Conservation (phyloP, 2,113 vertebrate species). For the Pelvicachromis taeniatus region DNA sequence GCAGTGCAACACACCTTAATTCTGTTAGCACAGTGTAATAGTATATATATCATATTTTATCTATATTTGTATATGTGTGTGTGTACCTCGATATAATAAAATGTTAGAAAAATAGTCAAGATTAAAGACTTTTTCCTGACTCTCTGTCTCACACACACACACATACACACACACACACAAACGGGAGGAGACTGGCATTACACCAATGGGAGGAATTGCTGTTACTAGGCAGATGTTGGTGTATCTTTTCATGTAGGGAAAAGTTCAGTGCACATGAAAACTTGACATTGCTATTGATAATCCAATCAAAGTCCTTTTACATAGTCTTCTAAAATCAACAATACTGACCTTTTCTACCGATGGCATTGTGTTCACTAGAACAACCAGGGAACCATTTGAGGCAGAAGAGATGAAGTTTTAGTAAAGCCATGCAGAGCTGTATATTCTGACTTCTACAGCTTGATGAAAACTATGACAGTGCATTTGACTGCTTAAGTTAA, state of each 20-base stretch:
- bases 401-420: neutral
- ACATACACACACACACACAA: slow-evolving; percentile 14
- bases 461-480: neutral
- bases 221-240: slow-evolving; percentile 89
- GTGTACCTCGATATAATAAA: neutral
- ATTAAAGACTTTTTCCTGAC: neutral
- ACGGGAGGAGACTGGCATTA: slow-evolving; percentile 75
- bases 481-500: neutral
- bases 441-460: neutral
- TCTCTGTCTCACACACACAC: neutral
- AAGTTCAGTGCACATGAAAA: slow-evolving; percentile 41
- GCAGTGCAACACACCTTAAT: neutral
- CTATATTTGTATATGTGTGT: neutral
- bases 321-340: neutral
- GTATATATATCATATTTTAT: neutral
- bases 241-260: slow-evolving; percentile 62
- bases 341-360: neutral
- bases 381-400: neutral
- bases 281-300: slow-evolving; percentile 29
- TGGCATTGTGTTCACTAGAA: neutral
- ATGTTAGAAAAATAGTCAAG: neutral
- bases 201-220: slow-evolving; percentile 82
- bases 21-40: neutral
- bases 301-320: neutral
- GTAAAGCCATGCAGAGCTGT: neutral